phyloP scores from a whole-genome alignment of 2,113 vertebrate species.

The Hipposideros armiger region DNA sequence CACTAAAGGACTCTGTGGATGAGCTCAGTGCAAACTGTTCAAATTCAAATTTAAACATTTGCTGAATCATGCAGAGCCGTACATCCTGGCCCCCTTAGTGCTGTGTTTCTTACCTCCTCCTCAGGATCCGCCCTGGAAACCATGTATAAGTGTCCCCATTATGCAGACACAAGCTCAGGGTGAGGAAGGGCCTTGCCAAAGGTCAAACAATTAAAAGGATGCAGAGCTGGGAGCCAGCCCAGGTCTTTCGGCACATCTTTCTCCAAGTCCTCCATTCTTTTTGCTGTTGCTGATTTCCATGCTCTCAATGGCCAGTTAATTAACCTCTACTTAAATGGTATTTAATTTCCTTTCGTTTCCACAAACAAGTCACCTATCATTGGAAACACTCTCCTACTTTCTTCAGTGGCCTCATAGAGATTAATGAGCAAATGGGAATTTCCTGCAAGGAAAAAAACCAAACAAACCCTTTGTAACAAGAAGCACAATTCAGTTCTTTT shows the following conservation, averaged over 20 bases:
- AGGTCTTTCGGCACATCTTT: not conserved
- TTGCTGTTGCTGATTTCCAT: not conserved
- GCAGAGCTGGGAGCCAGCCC: not conserved
- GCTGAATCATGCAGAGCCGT: not conserved
- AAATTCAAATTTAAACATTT: not conserved
- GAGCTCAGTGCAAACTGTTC: not conserved
- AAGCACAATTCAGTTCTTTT: not conserved
- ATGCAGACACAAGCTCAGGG: not conserved
- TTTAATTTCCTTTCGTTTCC: constrained; percentile 25
- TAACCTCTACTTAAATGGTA: constrained; percentile 22
- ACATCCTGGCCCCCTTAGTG: not conserved
- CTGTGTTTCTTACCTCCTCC: not conserved
- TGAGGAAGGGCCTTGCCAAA: not conserved
- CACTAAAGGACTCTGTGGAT: not conserved
- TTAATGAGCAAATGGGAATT: constrained; percentile 69
- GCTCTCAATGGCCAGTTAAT: constrained; percentile 48
- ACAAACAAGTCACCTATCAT: constrained; percentile 42
- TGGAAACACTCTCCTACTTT: constrained; percentile 48
- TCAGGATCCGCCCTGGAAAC: not conserved
- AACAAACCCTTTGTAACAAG: not conserved
- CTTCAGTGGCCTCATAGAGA: not conserved
- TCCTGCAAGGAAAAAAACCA: not conserved
- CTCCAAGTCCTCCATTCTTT: not conserved
- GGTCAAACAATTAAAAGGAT: not conserved
- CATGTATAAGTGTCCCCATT: not conserved